Percentiles rank a stretch among this genome's conserved stretches.
Conservation (phyloP, 2,888 invertebrate species). For the Acrobasis suavella region DNA sequence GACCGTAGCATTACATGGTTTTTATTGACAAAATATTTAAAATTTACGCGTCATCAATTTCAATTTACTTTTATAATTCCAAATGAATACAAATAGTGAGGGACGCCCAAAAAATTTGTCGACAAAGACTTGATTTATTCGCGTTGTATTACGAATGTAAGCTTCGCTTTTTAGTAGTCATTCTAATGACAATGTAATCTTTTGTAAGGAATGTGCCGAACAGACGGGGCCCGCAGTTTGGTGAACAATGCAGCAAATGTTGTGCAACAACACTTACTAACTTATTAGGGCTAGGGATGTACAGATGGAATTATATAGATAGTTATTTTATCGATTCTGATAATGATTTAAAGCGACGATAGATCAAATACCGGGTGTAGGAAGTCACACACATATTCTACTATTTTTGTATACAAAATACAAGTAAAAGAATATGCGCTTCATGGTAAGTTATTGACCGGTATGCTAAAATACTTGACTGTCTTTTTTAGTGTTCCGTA, state of each 20-base stretch:
- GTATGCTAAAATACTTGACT: too few species aligned
- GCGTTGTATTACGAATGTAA: constrained; percentile 46
- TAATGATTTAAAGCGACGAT: too few species aligned
- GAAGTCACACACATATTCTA: too few species aligned
- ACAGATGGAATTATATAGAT: background rate
- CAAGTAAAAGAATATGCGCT: too few species aligned
- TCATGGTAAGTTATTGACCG: too few species aligned
- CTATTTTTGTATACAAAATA: too few species aligned
- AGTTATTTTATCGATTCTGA: constrained; percentile 5
- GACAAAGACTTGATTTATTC: constrained; percentile 60
- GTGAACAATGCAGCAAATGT: constrained; percentile 67
- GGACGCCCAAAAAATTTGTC: constrained; percentile 51
- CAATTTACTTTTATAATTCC: constrained; percentile 41
- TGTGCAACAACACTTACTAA: constrained; percentile 67
- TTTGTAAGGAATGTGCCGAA: constrained; percentile 55
- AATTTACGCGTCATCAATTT: constrained; percentile 45
- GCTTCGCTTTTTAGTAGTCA: constrained; percentile 63
- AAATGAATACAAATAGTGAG: constrained; percentile 29
- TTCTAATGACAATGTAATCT: constrained; percentile 69
- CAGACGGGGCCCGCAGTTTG: constrained; percentile 51
- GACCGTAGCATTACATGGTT: background rate
- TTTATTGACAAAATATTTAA: background rate
- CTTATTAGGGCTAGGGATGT: constrained; percentile 57
- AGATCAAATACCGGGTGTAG: too few species aligned
- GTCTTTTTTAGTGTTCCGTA: too few species aligned